Conservation (phyloP, 1,140 invertebrate genomes). For the Drosophila ogumai region DNA sequence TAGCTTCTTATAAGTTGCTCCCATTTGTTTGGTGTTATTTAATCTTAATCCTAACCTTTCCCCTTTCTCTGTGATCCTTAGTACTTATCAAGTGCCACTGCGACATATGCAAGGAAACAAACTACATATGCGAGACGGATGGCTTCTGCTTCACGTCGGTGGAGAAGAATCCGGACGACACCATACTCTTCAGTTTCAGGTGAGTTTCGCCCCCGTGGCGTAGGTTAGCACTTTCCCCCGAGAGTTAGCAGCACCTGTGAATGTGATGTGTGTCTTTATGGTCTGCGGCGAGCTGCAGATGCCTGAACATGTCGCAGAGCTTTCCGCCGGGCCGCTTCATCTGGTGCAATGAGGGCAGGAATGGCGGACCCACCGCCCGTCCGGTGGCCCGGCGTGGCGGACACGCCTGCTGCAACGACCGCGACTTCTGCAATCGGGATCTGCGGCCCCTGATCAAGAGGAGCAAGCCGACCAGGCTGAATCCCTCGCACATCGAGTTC, state of each 20-base stretch:
- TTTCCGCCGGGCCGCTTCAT: constrained; percentile 90
- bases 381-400: constrained; percentile 69
- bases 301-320: constrained; percentile 88
- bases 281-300: constrained; percentile 85
- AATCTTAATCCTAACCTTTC: neutral
- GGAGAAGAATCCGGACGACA: constrained; percentile 87
- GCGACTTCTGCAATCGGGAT: constrained; percentile 89
- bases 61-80: constrained; percentile 59
- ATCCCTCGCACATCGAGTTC: constrained; percentile 10
- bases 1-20: neutral
- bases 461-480: constrained; percentile 12
- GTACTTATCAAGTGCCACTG: constrained; percentile 90
- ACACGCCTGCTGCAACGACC: constrained; percentile 86
- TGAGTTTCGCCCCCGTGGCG: constrained; percentile 83
- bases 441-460: constrained; percentile 70
- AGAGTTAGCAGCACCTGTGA: constrained; percentile 23
- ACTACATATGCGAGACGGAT: constrained; percentile 94
- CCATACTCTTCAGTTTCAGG: constrained; percentile 90
- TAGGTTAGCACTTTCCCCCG: constrained; percentile 17
- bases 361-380: constrained; percentile 77
- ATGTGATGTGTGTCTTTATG: constrained; percentile 28
- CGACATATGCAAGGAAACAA: constrained; percentile 91
- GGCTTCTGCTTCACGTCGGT: constrained; percentile 94
- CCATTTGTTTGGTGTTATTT: neutral
- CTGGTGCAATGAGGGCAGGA: constrained; percentile 86